Conservation (phyloP, 2,113 vertebrate species). For the Atlantisia rogersi region DNA sequence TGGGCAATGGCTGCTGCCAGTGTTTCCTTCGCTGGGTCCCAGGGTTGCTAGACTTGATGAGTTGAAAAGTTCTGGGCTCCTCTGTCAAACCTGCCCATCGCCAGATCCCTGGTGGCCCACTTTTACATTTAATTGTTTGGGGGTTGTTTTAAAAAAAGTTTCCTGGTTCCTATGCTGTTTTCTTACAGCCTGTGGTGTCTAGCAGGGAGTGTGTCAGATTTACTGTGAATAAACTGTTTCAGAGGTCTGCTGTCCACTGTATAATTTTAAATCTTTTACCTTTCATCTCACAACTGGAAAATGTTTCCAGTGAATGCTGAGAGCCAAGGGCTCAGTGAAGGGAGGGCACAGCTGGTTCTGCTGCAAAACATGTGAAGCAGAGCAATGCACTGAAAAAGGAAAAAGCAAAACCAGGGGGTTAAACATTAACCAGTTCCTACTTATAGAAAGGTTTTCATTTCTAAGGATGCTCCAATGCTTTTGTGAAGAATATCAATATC, state of each 20-base stretch:
- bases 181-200: background rate
- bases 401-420: background rate
- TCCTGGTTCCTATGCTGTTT: background rate
- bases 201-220: background rate
- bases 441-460: background rate
- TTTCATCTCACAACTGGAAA: constrained; percentile 48
- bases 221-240: constrained; percentile 10
- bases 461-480: background rate
- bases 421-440: background rate
- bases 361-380: background rate
- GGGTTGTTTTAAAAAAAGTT: background rate
- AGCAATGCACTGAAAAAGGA: background rate
- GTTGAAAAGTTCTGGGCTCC: background rate
- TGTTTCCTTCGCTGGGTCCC: background rate
- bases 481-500: background rate
- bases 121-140: no score
- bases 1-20: background rate
- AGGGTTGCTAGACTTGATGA: background rate
- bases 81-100: background rate
- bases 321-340: background rate
- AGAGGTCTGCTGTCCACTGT: constrained; percentile 9
- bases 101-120: background rate
- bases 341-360: background rate
- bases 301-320: background rate
- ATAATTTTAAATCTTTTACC: constrained; percentile 17